A percentile compares a stretch with the other conserved stretches of the same genome.
These are phyloP conservation scores for Lacanobia wlatinum DNA, from an alignment of 2,888 invertebrate species.

Conservation along the genomic window DNA sequence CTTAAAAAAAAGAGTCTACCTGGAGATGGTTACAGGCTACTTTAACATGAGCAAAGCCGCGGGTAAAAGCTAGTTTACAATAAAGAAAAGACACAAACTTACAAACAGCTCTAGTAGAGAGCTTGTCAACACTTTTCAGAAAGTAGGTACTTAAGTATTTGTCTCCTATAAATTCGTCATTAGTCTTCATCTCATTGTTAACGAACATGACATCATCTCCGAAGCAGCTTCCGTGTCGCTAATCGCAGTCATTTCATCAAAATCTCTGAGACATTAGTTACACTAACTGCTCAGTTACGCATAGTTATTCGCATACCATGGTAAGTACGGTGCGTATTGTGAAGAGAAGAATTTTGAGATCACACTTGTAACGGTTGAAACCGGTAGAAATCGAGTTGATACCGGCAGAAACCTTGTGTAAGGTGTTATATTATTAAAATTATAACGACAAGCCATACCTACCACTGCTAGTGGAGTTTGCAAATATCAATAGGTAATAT, in stretches of 20 bases:
- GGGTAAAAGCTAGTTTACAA: too few relatives aligned
- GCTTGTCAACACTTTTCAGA: neutral
- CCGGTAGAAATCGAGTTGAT: too few relatives aligned
- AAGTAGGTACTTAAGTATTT: neutral
- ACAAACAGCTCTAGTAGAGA: too few relatives aligned
- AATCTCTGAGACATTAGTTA: conserved; percentile 47
- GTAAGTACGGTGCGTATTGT: conserved; percentile 20
- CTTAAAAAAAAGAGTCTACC: too few relatives aligned
- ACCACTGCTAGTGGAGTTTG: neutral
- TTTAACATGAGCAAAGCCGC: too few relatives aligned
- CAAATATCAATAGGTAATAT: neutral
- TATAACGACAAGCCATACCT: neutral
- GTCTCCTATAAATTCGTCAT: neutral
- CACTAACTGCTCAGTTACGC: conserved; percentile 39
- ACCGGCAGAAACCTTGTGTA: neutral
- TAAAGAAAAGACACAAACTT: too few relatives aligned
- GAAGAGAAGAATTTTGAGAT: conserved; percentile 3
- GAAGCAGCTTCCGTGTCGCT: conserved; percentile 42
- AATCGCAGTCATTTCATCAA: conserved; percentile 51
- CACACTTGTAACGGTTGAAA: neutral
- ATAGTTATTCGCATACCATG: conserved; percentile 36
- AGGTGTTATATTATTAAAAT: neutral
- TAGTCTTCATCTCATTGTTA: conserved; percentile 18
- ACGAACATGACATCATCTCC: conserved; percentile 15
- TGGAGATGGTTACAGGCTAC: too few relatives aligned